These are phyloP conservation scores for Anabacerthia variegaticeps DNA, from an alignment of 2,797 vertebrate genomes.

Conservation along the genomic window DNA sequence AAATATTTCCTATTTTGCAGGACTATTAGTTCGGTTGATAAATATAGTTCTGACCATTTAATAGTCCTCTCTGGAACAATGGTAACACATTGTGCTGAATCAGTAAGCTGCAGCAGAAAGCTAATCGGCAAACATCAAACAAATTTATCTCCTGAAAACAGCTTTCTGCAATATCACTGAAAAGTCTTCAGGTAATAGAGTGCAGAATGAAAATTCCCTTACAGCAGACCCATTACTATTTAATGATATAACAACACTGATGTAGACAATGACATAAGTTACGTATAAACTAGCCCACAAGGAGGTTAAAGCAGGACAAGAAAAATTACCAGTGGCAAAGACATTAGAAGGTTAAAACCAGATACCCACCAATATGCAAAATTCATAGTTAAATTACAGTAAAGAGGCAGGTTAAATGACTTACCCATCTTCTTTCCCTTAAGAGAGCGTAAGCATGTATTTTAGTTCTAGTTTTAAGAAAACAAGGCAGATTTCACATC, in stretches of 20 bases:
- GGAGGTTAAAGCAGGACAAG: background rate
- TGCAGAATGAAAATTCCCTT: background rate
- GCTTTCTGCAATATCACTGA: background rate
- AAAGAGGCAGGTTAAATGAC: background rate
- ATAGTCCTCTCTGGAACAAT: background rate
- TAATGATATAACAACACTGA: background rate
- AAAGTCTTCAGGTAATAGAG: background rate
- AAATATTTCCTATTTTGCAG: background rate
- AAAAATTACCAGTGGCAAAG: background rate
- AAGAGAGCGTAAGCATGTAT: background rate
- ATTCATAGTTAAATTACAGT: background rate
- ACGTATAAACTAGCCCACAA: background rate
- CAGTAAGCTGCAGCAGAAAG: background rate
- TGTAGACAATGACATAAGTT: background rate
- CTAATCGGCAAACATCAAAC: background rate
- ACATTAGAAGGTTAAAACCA: background rate
- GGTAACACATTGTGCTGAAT: background rate
- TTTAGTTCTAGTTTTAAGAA: background rate
- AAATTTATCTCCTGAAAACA: background rate
- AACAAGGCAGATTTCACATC: background rate
- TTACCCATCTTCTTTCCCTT: background rate
- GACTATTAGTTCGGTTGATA: background rate
- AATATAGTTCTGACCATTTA: background rate
- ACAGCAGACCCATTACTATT: background rate
- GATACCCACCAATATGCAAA: background rate